Evolutionary conservation across 1,140 invertebrate species (phyloP).

Genomic region (Neomicropteryx cornuta): DNA sequence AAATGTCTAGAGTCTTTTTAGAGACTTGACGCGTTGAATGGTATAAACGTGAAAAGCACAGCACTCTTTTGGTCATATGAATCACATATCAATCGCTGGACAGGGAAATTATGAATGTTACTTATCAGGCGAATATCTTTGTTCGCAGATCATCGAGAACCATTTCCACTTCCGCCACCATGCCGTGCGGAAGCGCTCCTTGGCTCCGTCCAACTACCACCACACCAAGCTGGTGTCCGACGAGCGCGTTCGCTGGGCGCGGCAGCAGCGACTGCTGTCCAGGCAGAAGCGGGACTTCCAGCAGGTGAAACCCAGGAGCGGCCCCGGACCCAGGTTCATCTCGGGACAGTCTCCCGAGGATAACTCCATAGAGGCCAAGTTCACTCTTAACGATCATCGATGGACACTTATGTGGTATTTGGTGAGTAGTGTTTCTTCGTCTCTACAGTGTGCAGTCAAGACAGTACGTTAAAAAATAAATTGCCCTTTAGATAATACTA

Average conservation of each 20-base stretch:
- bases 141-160: constrained; percentile 64
- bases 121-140: too few species aligned
- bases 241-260: constrained; percentile 56
- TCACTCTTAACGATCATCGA: constrained; percentile 64
- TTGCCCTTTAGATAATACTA: too few species aligned
- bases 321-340: constrained; percentile 23
- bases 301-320: constrained; percentile 26
- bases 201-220: constrained; percentile 51
- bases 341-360: constrained; percentile 24
- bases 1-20: too few species aligned
- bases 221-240: constrained; percentile 55
- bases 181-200: constrained; percentile 60
- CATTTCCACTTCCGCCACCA: constrained; percentile 74
- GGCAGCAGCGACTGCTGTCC: constrained; percentile 56
- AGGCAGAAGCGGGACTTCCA: constrained; percentile 59
- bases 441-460: too few species aligned
- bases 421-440: constrained; percentile 48
- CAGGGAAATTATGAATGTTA: too few species aligned
- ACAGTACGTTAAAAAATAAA: too few species aligned
- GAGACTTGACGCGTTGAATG: too few species aligned
- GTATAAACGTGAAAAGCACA: too few species aligned
- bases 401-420: constrained; percentile 89
- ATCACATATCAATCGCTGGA: too few species aligned
- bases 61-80: too few species aligned
- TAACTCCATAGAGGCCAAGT: constrained; percentile 25